These are phyloP conservation scores for Blastobasis adustella DNA, from an alignment of 2,888 invertebrate genomes.

Conservation along the genomic window DNA sequence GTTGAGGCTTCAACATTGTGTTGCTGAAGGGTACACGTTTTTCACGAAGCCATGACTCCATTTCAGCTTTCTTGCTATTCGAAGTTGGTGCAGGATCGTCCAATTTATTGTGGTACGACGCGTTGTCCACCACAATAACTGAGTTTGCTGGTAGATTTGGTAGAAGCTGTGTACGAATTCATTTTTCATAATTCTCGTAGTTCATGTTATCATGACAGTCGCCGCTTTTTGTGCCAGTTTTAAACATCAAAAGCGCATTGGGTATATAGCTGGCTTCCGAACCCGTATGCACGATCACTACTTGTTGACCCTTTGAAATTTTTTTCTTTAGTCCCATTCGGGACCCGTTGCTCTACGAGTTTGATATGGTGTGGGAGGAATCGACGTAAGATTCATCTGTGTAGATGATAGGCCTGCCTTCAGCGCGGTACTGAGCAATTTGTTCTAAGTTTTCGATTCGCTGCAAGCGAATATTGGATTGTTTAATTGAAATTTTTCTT, in stretches of 20 bases:
- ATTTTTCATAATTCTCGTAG: conserved; percentile 13
- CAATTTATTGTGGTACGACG: conserved; percentile 22
- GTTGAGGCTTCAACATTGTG: conserved; percentile 15
- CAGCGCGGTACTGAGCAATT: conserved; percentile 1
- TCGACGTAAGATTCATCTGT: conserved; percentile 7
- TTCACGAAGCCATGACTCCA: conserved; percentile 19
- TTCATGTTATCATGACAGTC: conserved; percentile 30
- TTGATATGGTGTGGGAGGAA: conserved; percentile 1
- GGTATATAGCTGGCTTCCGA: conserved; percentile 10
- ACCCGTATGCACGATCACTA: conserved; percentile 13
- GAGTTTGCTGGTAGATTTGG: conserved; percentile 8
- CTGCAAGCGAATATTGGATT: conserved; percentile 15
- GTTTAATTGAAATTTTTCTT: conserved; percentile 18
- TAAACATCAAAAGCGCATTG: conserved; percentile 16
- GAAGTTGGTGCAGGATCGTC: conserved; percentile 13
- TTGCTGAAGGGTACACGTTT: conserved; percentile 15
- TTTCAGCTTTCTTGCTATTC: conserved; percentile 16
- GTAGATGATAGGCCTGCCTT: conserved; percentile 7
- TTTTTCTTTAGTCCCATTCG: conserved; percentile 4
- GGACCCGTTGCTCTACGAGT: conserved; percentile 5
- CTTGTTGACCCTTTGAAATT: conserved; percentile 17
- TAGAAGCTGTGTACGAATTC: conserved; percentile 6
- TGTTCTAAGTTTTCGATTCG: conserved; percentile 19
- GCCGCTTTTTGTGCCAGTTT: conserved; percentile 18
- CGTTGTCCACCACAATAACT: conserved; percentile 12